phyloP scores from a whole-genome alignment of 2,888 invertebrate species.

The Celastrina argiolus region DNA sequence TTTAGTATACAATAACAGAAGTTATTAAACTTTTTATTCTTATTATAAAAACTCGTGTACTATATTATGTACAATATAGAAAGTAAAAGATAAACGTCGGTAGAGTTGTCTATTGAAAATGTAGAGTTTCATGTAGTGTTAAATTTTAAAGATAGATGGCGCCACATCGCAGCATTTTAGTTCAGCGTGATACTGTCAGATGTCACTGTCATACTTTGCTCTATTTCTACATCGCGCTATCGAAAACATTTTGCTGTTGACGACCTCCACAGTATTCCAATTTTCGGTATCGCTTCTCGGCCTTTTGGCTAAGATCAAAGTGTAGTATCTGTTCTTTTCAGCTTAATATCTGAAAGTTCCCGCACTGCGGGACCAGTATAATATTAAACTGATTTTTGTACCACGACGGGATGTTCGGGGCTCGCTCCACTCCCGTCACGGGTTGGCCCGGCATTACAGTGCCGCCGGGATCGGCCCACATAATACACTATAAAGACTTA shows the following conservation, averaged over 20 bases:
- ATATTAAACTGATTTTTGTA: slow-evolving; percentile 41
- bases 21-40: too few species aligned
- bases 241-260: slow-evolving; percentile 19
- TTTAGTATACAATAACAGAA: too few species aligned
- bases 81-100: too few species aligned
- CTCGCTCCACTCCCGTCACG: slow-evolving; percentile 40
- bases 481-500: too few species aligned
- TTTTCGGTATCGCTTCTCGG: slow-evolving; percentile 30
- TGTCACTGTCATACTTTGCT: background rate
- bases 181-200: background rate
- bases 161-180: background rate
- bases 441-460: slow-evolving; percentile 41
- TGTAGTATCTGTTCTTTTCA: slow-evolving; percentile 35
- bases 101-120: too few species aligned
- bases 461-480: slow-evolving; percentile 39
- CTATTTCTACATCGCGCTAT: slow-evolving; percentile 25
- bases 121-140: background rate
- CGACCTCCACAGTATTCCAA: background rate
- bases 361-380: slow-evolving; percentile 39
- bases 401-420: slow-evolving; percentile 40
- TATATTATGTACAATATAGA: too few species aligned
- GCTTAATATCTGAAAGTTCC: slow-evolving; percentile 40
- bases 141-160: background rate
- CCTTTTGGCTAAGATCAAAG: slow-evolving; percentile 36
- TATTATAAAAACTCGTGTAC: too few species aligned